Base-by-base conservation (phyloP, 2,888 invertebrate genomes). In the Lissocephala sabroskyi region DNA sequence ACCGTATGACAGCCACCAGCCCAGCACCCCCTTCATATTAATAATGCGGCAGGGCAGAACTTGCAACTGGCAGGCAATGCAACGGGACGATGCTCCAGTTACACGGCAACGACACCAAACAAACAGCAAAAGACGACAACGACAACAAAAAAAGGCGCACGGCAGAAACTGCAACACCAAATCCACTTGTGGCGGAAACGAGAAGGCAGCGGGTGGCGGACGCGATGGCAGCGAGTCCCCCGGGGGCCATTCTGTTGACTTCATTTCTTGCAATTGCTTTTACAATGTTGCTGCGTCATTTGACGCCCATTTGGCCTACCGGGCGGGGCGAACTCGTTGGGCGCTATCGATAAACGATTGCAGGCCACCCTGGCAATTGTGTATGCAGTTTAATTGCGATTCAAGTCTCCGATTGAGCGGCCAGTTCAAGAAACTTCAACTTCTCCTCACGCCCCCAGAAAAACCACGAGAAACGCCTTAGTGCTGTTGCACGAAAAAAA, bases 201-300 rank as follows among this genome's bases (percentile, higher is more conserved):
- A 13, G 33, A 5, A 17, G 9, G 23, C 23, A 23, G 23, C n/a
- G n/a, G n/a, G n/a, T n/a, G n/a, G n/a, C n/a, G n/a, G n/a, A n/a
- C n/a, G n/a, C n/a, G 13, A 11, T n/a, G 2, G 16, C 5, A 35
- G 14, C 4, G 4, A 13, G 9, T 16, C 9, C 6, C 35, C 35
- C 10, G 14, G 14, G 16, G 16, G 13, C 26, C 11, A 14, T 14
- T 10, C 13, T 52, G 64, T 60, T 70, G 74, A 70, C 67, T 71
- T 73, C 74, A 70, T 73, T 71, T 70, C 65, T 71, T 70, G 59
- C 70, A 56, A 70, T 71, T 73, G 67, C 71, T 67, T 70, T 71
- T 70, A 62, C 70, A 71, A 68, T 70, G 64, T 65, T 70, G 68
- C 68, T 56, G 65, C 68, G 64, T 68, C 71, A 70, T 70, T 67